These are phyloP conservation scores for Etheostoma spectabile DNA, from an alignment of 2,113 vertebrate genomes.

Conservation along the genomic window DNA sequence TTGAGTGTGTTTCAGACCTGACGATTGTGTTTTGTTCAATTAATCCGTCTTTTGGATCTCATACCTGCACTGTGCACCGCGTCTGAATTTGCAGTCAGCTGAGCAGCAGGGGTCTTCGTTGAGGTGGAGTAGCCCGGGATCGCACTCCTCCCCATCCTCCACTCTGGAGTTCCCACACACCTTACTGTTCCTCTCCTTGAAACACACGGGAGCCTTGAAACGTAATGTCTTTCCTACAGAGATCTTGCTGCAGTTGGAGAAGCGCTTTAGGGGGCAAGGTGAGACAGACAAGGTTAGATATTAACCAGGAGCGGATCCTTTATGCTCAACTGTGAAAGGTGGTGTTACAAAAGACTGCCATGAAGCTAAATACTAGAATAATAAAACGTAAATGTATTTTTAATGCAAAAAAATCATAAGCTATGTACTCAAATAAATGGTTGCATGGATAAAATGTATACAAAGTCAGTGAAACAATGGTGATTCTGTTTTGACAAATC, in stretches of 20 bases:
- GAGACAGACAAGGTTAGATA: not conserved
- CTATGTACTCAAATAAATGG: not conserved
- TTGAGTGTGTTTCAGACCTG: not conserved
- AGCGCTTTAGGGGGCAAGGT: conserved; percentile 84
- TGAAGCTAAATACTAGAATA: not conserved
- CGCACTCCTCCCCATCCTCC: conserved; percentile 95
- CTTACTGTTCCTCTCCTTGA: conserved; percentile 93
- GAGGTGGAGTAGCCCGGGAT: conserved; percentile 92
- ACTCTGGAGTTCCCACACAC: conserved; percentile 98
- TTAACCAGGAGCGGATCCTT: not conserved
- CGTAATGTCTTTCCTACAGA: conserved; percentile 92
- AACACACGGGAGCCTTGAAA: conserved; percentile 91
- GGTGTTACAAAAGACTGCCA: not conserved
- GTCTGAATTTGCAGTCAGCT: conserved; percentile 87
- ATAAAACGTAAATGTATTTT: not conserved
- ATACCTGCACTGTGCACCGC: conserved; percentile 90
- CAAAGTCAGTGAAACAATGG: not conserved
- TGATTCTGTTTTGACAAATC: not conserved
- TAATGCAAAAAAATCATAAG: not conserved
- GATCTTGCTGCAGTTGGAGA: conserved; percentile 96
- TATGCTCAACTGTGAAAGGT: not conserved
- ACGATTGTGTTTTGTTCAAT: not conserved
- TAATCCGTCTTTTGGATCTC: not conserved
- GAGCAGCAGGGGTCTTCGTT: conserved; percentile 91
- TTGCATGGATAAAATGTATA: not conserved